These are phyloP conservation scores for Dreissena rostriformis DNA, from an alignment of 1,140 invertebrate species.

Conservation along the genomic window DNA sequence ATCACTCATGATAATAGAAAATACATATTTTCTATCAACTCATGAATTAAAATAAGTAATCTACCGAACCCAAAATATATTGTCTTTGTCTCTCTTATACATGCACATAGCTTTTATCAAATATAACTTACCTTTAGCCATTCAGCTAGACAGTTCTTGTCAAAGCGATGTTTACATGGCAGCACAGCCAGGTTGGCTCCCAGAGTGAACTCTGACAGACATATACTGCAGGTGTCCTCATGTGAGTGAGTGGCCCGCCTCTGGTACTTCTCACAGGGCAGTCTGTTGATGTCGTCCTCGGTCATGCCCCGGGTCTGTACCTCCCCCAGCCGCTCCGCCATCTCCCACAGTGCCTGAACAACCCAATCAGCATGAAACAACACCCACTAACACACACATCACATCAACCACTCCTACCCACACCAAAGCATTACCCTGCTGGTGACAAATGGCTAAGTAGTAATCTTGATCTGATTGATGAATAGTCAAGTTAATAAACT, in stretches of 20 bases:
- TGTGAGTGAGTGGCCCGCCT: neutral
- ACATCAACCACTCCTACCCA: too few species aligned
- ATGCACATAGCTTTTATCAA: neutral
- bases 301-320: conserved; percentile 40
- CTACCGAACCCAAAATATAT: neutral
- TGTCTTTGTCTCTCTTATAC: neutral
- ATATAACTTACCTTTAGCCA: conserved; percentile 46
- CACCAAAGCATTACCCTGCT: too few species aligned
- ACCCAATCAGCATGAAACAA: too few species aligned
- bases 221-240: conserved; percentile 37
- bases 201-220: conserved; percentile 42
- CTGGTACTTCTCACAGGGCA: conserved; percentile 20
- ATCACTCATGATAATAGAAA: neutral
- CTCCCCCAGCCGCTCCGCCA: conserved; percentile 45
- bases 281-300: conserved; percentile 45
- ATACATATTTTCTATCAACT: neutral
- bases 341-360: conserved; percentile 36
- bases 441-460: too few species aligned
- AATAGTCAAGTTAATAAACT: too few species aligned
- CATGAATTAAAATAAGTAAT: neutral
- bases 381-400: too few species aligned
- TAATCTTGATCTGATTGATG: too few species aligned
- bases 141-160: conserved; percentile 46
- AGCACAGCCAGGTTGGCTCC: conserved; percentile 22
- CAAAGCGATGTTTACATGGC: conserved; percentile 41